Evolutionary conservation across 2,888 invertebrate species (phyloP).

Genomic region (Mimas tiliae): DNA sequence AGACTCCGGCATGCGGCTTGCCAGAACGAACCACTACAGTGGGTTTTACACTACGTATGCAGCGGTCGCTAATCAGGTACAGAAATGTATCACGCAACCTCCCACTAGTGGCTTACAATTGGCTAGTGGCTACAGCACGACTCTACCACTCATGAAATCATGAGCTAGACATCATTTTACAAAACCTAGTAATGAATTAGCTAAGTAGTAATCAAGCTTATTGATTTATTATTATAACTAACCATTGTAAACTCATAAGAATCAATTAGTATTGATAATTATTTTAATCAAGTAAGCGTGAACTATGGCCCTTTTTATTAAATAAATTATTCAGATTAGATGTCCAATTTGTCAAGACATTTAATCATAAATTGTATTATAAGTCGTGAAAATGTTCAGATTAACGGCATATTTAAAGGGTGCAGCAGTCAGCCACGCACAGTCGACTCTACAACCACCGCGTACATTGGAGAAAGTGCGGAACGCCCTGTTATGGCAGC

Average conservation of each 20-base stretch:
- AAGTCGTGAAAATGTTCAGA: conserved; percentile 8
- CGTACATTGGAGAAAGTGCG: conserved; percentile 65
- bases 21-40: too few species aligned
- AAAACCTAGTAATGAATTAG: background rate
- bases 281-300: conserved; percentile 1
- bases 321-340: conserved; percentile 15
- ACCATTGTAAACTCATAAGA: conserved; percentile 11
- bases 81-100: too few species aligned
- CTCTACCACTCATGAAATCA: too few species aligned
- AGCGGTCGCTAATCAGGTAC: too few species aligned
- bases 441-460: conserved; percentile 35
- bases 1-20: too few species aligned
- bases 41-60: too few species aligned
- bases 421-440: conserved; percentile 54
- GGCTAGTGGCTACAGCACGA: too few species aligned
- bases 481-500: conserved; percentile 76
- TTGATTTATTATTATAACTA: conserved; percentile 6
- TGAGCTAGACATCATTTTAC: background rate
- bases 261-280: too few species aligned
- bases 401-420: conserved; percentile 52
- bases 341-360: conserved; percentile 13
- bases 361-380: conserved; percentile 19
- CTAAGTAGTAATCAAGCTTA: background rate
- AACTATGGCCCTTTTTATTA: conserved; percentile 14
- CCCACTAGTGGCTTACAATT: too few species aligned